Conservation (phyloP, 2,113 vertebrate genomes). For the Athene noctua region DNA sequence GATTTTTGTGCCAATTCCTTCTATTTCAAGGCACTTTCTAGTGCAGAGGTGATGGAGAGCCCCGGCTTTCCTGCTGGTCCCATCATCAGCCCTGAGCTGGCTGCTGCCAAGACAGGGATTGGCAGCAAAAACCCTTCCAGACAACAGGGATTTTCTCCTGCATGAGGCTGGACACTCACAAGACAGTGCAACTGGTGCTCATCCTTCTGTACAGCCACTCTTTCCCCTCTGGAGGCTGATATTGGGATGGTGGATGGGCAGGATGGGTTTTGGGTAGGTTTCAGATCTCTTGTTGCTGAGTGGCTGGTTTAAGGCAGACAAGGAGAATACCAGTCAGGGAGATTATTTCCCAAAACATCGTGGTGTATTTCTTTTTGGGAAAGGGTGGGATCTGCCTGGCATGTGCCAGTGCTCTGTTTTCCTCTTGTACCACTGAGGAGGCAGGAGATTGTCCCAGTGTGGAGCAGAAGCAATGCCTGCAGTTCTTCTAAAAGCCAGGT, state of each 20-base stretch:
- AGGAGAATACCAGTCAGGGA: background rate
- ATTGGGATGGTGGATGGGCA: background rate
- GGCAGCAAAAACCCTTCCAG: background rate
- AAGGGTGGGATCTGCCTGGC: background rate
- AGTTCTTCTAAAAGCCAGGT: background rate
- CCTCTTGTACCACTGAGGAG: background rate
- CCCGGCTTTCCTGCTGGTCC: background rate
- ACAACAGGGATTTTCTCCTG: background rate
- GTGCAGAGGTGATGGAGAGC: background rate
- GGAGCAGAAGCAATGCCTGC: background rate
- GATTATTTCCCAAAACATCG: rapidly evolving
- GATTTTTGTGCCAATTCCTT: background rate
- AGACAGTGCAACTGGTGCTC: background rate
- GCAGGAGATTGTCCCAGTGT: background rate
- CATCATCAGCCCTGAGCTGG: background rate
- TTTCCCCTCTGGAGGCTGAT: background rate
- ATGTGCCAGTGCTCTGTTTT: background rate
- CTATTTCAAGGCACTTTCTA: background rate
- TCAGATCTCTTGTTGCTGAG: background rate
- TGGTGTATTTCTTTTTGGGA: background rate
- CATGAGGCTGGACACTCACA: background rate
- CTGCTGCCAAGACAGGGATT: background rate
- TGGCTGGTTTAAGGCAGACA: background rate
- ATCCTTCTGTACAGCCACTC: background rate
- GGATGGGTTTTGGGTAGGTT: too few species aligned